phyloP scores from a whole-genome alignment of 2,888 invertebrate species.

The Platycnemis pennipes region DNA sequence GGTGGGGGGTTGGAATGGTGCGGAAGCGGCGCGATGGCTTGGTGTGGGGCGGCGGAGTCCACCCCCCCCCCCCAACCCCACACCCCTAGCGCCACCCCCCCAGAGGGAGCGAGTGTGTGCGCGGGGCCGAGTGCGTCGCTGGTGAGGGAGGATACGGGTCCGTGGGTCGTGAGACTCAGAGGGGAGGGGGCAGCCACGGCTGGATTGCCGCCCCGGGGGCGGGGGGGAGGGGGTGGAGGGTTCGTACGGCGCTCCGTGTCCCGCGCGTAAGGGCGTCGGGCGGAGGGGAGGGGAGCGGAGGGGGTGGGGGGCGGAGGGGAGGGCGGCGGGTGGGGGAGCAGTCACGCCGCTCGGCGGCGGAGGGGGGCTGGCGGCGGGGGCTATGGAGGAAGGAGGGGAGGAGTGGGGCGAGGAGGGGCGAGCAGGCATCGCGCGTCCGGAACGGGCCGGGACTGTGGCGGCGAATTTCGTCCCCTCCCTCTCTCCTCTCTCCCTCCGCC shows the following conservation, averaged over 20 bases:
- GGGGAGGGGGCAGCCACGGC: conserved; percentile 74
- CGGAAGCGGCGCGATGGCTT: conserved; percentile 70
- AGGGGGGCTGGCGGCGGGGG: background rate
- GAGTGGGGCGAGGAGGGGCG: conserved; percentile 19
- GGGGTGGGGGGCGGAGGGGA: background rate
- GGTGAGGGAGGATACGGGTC: conserved; percentile 68
- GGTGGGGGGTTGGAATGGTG: conserved; percentile 78
- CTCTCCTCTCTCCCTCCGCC: conserved; percentile 48
- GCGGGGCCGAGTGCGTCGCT: conserved; percentile 76
- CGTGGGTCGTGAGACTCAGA: conserved; percentile 72
- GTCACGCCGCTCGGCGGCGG: background rate
- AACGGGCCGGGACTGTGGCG: conserved; percentile 65
- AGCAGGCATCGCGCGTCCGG: conserved; percentile 53
- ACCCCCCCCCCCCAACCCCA: conserved; percentile 74
- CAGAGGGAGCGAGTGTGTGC: conserved; percentile 80
- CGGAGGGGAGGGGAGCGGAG: background rate
- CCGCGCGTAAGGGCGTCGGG: conserved; percentile 10
- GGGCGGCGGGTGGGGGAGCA: conserved; percentile 3
- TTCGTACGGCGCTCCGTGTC: conserved; percentile 32
- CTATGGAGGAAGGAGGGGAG: conserved; percentile 13
- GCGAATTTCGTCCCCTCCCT: conserved; percentile 30
- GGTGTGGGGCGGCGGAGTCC: conserved; percentile 71
- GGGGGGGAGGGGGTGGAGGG: background rate
- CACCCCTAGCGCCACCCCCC: no score
- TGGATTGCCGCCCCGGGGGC: conserved; percentile 28